Percentiles rank a stretch among this genome's conserved stretches.
Conservation (phyloP, 2,113 vertebrate species). For the Noturus placidus region DNA sequence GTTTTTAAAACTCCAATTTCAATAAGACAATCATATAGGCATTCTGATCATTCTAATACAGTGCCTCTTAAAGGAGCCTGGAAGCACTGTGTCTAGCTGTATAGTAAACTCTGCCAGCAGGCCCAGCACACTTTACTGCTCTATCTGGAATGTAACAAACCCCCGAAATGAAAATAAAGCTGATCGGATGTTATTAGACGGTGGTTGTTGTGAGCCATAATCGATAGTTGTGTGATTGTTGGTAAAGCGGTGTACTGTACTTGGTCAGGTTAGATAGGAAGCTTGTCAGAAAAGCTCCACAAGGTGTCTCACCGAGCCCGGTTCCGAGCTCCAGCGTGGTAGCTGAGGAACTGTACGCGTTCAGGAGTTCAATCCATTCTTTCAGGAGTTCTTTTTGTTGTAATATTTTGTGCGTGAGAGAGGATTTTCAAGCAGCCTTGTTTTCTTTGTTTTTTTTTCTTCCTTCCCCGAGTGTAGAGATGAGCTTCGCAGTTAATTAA, state of each 20-base stretch:
- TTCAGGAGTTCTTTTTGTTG: background rate
- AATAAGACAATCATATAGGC: background rate
- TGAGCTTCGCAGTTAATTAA: background rate
- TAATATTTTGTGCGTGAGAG: background rate
- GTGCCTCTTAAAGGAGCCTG: background rate
- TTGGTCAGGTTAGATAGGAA: background rate
- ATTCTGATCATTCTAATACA: background rate
- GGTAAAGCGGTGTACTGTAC: background rate
- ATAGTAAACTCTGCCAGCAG: background rate
- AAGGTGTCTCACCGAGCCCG: background rate
- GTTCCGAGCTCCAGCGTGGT: background rate
- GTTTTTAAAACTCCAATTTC: background rate
- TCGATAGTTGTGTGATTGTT: background rate
- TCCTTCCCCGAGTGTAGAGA: background rate
- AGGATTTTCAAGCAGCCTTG: background rate
- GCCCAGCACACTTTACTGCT: background rate
- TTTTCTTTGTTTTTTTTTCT: background rate
- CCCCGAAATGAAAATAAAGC: background rate
- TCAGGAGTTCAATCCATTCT: background rate
- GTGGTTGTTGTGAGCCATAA: background rate
- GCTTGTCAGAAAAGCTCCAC: background rate
- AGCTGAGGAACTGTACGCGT: background rate
- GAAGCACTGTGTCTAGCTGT: background rate
- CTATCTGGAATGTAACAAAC: background rate
- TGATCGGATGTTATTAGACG: background rate